Conservation (phyloP, 2,888 invertebrate genomes). For the Mimachlamys varia region DNA sequence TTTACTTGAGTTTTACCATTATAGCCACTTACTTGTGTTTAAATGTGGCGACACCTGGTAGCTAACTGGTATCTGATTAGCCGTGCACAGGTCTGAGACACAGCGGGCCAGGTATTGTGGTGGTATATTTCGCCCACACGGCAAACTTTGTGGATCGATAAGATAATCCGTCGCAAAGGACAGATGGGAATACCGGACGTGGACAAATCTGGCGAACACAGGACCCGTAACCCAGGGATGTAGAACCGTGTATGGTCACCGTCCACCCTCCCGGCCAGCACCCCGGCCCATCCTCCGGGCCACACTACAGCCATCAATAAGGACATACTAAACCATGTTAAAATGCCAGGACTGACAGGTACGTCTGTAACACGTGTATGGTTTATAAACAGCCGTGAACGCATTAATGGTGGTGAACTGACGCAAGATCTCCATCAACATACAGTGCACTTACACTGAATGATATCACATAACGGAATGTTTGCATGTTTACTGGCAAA, state of each 20-base stretch:
- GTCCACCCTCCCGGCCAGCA: neutral
- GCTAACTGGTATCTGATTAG: neutral
- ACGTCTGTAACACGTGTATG: neutral
- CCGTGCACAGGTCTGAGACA: neutral
- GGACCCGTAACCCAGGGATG: neutral
- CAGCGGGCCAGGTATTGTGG: neutral
- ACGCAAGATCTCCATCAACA: too few relatives aligned
- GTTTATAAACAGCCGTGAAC: too few relatives aligned
- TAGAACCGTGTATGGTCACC: neutral
- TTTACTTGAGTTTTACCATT: neutral
- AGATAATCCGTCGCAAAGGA: neutral
- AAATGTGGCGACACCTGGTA: constrained; percentile 19
- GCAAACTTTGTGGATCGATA: neutral
- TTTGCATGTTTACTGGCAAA: too few relatives aligned
- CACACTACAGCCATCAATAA: neutral
- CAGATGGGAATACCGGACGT: neutral
- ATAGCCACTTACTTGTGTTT: constrained; percentile 15
- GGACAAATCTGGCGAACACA: neutral
- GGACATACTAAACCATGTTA: neutral
- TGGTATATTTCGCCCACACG: neutral
- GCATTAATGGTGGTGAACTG: too few relatives aligned
- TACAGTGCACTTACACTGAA: too few relatives aligned
- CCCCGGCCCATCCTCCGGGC: neutral
- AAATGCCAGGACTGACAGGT: neutral
- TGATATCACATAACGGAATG: too few relatives aligned